phyloP scores from a whole-genome alignment of 2,113 vertebrate genomes.

The Engystomops pustulosus region DNA sequence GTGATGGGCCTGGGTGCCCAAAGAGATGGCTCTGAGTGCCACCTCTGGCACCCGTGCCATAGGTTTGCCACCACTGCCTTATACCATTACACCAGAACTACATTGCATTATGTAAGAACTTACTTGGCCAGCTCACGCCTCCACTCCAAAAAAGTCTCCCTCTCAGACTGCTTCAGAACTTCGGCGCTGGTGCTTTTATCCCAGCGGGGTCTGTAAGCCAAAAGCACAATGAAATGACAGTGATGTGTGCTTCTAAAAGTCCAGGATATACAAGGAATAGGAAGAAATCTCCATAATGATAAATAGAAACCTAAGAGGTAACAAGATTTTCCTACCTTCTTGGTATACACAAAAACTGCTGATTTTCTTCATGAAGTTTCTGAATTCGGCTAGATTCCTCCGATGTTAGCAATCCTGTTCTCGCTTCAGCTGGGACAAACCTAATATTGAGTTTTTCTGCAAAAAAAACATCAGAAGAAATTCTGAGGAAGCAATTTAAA shows the following conservation, averaged over 20 bases:
- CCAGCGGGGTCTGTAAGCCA: slow-evolving; percentile 82
- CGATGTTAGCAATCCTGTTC: slow-evolving; percentile 79
- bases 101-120: slow-evolving; percentile 57
- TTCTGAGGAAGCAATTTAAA: background rate
- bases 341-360: slow-evolving; percentile 86
- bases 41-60: too few species aligned
- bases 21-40: too few species aligned
- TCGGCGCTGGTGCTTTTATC: slow-evolving; percentile 86
- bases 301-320: background rate
- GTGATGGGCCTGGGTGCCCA: too few species aligned
- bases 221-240: background rate
- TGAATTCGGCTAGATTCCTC: slow-evolving; percentile 81
- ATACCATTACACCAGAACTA: too few species aligned
- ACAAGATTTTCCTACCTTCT: slow-evolving; percentile 74
- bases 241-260: background rate
- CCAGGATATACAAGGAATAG: too few species aligned
- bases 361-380: slow-evolving; percentile 88
- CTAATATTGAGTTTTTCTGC: slow-evolving; percentile 92
- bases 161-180: slow-evolving; percentile 85
- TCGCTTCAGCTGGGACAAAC: slow-evolving; percentile 83
- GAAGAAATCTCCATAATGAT: background rate
- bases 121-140: slow-evolving; percentile 88
- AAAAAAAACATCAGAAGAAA: background rate
- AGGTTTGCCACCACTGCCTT: too few species aligned
- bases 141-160: slow-evolving; percentile 91